Percentiles rank a stretch among this genome's conserved stretches.
Evolutionary conservation across 2,797 vertebrate species (phyloP).

Genomic region (Odontamblyopus rebecca): DNA sequence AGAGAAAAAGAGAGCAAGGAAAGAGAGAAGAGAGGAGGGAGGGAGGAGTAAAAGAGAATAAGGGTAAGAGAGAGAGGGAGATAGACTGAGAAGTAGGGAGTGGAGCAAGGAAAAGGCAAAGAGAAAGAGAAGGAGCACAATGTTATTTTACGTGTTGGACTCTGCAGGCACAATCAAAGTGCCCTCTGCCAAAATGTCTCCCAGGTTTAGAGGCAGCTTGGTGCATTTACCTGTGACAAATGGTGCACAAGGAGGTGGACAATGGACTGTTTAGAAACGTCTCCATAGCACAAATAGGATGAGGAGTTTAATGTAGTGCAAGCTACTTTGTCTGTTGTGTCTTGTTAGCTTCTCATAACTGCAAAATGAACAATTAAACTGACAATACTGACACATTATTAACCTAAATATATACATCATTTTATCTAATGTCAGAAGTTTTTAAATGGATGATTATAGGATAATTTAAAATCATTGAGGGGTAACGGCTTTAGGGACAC

Average conservation of each 20-base stretch:
- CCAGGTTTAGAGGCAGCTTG: slow-evolving; percentile 35
- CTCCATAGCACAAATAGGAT: not conserved
- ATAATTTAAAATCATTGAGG: not conserved
- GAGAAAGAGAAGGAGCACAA: slow-evolving; percentile 44
- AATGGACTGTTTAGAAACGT: slow-evolving; percentile 1
- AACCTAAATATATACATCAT: not conserved
- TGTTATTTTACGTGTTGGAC: slow-evolving; percentile 61
- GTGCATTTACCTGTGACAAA: slow-evolving; percentile 31
- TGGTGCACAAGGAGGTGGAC: slow-evolving; percentile 7
- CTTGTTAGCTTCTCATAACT: not conserved
- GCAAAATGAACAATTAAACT: not conserved
- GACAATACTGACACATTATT: not conserved
- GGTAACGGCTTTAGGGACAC: not conserved
- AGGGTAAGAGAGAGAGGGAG: slow-evolving; percentile 23
- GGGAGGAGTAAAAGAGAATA: slow-evolving; percentile 32
- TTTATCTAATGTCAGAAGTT: not conserved
- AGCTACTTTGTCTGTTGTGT: not conserved
- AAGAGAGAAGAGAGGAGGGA: not conserved
- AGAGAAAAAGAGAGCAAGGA: slow-evolving; percentile 49
- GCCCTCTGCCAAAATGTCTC: slow-evolving; percentile 58
- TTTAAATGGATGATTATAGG: not conserved
- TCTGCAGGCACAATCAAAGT: slow-evolving; percentile 47
- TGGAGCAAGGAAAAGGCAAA: not conserved
- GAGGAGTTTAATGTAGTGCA: not conserved
- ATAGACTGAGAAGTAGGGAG: no score